Base-by-base conservation (phyloP, 2,113 vertebrate genomes). In the Oreocharis arfaki region DNA sequence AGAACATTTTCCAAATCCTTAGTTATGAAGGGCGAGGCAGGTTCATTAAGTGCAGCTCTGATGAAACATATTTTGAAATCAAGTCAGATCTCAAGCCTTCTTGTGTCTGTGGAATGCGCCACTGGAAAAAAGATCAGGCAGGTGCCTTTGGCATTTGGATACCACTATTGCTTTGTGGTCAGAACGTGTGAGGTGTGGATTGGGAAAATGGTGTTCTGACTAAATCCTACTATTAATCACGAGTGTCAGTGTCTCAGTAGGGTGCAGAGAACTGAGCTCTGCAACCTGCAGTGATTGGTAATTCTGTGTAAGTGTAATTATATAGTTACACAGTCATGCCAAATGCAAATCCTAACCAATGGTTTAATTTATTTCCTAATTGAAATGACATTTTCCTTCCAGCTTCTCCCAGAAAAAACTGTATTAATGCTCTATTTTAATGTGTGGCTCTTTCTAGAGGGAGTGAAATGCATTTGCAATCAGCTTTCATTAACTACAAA, bases 401-500 rank as follows among this genome's bases (percentile, higher is more conserved):
- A 79, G 21, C 47, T 81, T 87, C 60, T 90, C 49, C 33, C 47
- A 55, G 69, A 47, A 95, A n/a, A 90, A 88, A 24, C 19, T 81
- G 5, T 68, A 56, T 79, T 94, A 93, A 82, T 65, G 11, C 8
- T 90, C 3, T 73, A 37, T 78, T 60, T 65, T 77, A 30, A 81
- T 68, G 9, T 44, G 30, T 90, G 87, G 4, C 20, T 71, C 35
- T 97, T 85, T 96, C 60, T 87, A 98, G 98, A 98, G 96, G 98
- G 98, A 22, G 93, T 97, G 46, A 98, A 96, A 70, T 98, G 97
- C 86, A 90, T 98, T 89, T 98, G 98, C 93, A 98, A 97, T 94
- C 98, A 96, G 79, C 96, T 98, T 53, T 98, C 98, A 5, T 95
- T 98, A 91, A 98, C 98, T 33, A 98, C 98, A 28, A 98, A 98